A percentile compares a stretch with the other conserved stretches of the same genome.
phyloP scores from a whole-genome alignment of 2,888 invertebrate species.

The Biston betularia region DNA sequence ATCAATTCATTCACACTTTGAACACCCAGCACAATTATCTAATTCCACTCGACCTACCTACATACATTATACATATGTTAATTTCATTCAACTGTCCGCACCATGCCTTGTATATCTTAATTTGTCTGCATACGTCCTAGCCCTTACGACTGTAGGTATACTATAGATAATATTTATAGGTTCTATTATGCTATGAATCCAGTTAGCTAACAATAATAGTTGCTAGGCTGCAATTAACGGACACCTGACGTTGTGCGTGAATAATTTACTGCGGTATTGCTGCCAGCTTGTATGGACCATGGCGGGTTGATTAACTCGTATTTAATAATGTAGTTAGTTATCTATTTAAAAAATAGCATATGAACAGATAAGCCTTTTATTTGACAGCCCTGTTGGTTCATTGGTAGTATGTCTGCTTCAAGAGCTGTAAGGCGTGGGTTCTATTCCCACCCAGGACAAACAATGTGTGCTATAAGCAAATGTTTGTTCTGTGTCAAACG shows the following conservation, averaged over 20 bases:
- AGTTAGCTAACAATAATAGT: constrained; percentile 35
- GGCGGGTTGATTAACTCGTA: constrained; percentile 13
- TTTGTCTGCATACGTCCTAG: not conserved
- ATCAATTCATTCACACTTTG: too few relatives aligned
- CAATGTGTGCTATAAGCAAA: too few relatives aligned
- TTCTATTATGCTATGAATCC: constrained; percentile 22
- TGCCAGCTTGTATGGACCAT: constrained; percentile 12
- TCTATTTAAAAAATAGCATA: constrained; percentile 5
- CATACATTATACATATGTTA: not conserved
- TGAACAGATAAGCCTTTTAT: too few relatives aligned
- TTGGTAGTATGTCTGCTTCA: too few relatives aligned
- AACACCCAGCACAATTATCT: too few relatives aligned
- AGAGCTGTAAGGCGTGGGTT: too few relatives aligned
- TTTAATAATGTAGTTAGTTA: constrained; percentile 11
- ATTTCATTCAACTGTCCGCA: not conserved
- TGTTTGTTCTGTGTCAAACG: too few relatives aligned
- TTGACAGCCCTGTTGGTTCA: too few relatives aligned
- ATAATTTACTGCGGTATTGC: constrained; percentile 31
- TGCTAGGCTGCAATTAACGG: constrained; percentile 35
- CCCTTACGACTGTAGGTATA: not conserved
- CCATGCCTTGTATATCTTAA: not conserved
- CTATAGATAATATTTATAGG: constrained; percentile 1
- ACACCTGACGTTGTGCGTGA: constrained; percentile 33
- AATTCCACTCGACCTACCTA: too few relatives aligned
- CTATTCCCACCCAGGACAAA: too few relatives aligned